Percentiles rank a stretch among this genome's conserved stretches.
Conservation (phyloP, 2,888 invertebrate genomes). For the Timandra comae region DNA sequence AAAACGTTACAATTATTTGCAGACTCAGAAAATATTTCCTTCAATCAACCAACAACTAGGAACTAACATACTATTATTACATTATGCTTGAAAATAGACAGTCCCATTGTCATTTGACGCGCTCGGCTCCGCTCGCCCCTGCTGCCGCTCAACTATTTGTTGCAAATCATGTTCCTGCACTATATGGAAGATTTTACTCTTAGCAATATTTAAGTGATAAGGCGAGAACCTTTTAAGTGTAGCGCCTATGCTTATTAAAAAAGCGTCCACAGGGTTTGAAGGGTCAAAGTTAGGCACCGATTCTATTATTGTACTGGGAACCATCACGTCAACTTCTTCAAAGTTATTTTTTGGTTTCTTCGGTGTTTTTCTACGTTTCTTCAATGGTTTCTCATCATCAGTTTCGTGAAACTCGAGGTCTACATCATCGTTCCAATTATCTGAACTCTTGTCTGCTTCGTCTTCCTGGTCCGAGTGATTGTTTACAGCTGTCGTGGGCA, state of each 20-base stretch:
- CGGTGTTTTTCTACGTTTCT: constrained; percentile 28
- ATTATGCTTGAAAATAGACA: no score
- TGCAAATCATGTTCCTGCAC: constrained; percentile 68
- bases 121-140: constrained; percentile 32
- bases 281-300: constrained; percentile 49
- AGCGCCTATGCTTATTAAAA: constrained; percentile 58
- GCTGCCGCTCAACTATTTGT: constrained; percentile 57
- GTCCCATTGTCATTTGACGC: constrained; percentile 27
- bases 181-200: constrained; percentile 63
- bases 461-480: constrained; percentile 31
- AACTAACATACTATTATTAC: no score
- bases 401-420: constrained; percentile 28
- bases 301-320: no score
- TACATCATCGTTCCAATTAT: constrained; percentile 16
- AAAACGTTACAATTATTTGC: no score
- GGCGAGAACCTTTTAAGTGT: constrained; percentile 61
- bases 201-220: constrained; percentile 64
- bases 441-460: constrained; percentile 13
- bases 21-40: no score
- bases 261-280: constrained; percentile 59
- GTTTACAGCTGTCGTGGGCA: constrained; percentile 21
- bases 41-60: no score
- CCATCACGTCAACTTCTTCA: constrained; percentile 19
- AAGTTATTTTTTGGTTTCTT: constrained; percentile 25
- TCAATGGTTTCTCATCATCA: constrained; percentile 29